Conservation (phyloP, 1,140 invertebrate species). For the Drosophila seguyi region DNA sequence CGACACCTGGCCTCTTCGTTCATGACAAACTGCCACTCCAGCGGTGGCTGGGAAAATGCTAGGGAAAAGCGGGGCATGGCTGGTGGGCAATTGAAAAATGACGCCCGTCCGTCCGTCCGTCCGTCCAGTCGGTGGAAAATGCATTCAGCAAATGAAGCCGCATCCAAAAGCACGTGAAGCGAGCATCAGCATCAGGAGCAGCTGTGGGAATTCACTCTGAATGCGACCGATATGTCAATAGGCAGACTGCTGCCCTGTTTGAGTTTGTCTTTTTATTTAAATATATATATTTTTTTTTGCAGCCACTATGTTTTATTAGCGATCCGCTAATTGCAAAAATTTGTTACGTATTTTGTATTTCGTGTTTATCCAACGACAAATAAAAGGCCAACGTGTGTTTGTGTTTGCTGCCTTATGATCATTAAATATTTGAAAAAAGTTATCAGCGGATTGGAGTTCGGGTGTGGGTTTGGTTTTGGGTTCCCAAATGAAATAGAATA, state of each 20-base stretch:
- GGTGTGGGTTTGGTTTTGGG: neutral
- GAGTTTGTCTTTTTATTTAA: too few species aligned
- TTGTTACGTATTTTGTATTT: conserved; percentile 23
- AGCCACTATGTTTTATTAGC: conserved; percentile 47
- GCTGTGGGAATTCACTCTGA: conserved; percentile 43
- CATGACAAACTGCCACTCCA: conserved; percentile 72
- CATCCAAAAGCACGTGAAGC: conserved; percentile 51
- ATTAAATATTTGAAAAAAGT: conserved; percentile 63
- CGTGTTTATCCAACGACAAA: conserved; percentile 19
- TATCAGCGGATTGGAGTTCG: conserved; percentile 32
- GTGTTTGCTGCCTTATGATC: conserved; percentile 53
- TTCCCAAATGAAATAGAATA: conserved; percentile 32
- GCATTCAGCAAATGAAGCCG: conserved; percentile 71
- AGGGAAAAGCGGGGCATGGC: conserved; percentile 2
- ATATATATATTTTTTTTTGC: too few species aligned
- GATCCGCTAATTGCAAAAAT: conserved; percentile 68
- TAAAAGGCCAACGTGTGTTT: conserved; percentile 32
- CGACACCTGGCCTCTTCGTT: conserved; percentile 39
- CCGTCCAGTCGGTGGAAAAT: conserved; percentile 47
- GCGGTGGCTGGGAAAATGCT: conserved; percentile 44
- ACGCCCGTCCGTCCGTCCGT: conserved; percentile 26
- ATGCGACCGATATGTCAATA: conserved; percentile 57
- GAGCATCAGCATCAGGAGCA: conserved; percentile 23
- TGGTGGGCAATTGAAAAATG: conserved; percentile 71
- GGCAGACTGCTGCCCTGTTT: conserved; percentile 17